These are phyloP conservation scores for Cephus sareptanus DNA, from an alignment of 2,888 invertebrate genomes.

Conservation along the genomic window DNA sequence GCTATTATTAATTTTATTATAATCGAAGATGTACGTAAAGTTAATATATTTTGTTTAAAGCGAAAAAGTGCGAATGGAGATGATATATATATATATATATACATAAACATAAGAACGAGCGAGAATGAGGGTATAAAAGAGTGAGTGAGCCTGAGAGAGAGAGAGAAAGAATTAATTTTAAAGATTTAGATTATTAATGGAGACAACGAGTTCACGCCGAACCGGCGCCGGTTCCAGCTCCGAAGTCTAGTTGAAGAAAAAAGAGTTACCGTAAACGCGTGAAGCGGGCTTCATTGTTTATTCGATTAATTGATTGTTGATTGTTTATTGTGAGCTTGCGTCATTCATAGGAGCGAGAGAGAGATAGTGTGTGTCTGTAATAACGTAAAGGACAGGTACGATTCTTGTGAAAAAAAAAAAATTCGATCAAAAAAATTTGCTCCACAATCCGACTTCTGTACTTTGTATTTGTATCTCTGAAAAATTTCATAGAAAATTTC, in stretches of 20 bases:
- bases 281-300: slow-evolving; percentile 55
- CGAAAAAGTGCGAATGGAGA: slow-evolving; percentile 2
- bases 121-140: slow-evolving; percentile 21
- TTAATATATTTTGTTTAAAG: slow-evolving; percentile 54
- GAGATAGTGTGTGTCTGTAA: neutral
- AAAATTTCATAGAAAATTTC: neutral
- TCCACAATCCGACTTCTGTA: neutral
- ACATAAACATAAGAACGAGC: slow-evolving; percentile 15
- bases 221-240: slow-evolving; percentile 7
- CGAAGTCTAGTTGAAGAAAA: slow-evolving; percentile 12
- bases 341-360: neutral
- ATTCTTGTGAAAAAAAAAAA: neutral
- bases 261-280: slow-evolving; percentile 44
- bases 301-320: slow-evolving; percentile 45
- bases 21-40: slow-evolving; percentile 52
- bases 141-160: slow-evolving; percentile 16
- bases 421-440: neutral
- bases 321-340: slow-evolving; percentile 24
- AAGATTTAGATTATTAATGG: slow-evolving; percentile 6
- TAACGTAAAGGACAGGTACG: neutral
- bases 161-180: slow-evolving; percentile 11
- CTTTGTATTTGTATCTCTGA: neutral
- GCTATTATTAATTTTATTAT: slow-evolving; percentile 50
- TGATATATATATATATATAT: neutral
- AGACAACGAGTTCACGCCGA: neutral